These are phyloP conservation scores for Halcyon leucocephala DNA, from an alignment of 2,797 vertebrate species.

Conservation along the genomic window DNA sequence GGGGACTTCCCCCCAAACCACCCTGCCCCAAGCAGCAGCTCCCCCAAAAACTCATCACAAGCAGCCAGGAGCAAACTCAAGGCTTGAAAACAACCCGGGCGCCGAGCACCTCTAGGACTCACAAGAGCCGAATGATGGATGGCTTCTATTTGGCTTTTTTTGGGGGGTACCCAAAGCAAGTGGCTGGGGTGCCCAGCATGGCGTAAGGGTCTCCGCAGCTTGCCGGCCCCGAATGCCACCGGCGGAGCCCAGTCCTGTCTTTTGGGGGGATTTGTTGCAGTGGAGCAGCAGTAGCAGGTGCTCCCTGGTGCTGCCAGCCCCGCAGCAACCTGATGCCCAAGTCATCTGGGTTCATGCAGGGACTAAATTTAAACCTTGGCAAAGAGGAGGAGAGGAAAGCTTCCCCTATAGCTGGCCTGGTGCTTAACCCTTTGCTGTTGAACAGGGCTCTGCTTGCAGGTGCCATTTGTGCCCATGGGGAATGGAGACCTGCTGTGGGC, in stretches of 20 bases:
- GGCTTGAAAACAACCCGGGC: not conserved
- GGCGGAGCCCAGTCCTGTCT: not conserved
- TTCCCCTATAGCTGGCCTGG: not conserved
- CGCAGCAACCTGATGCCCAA: conserved; percentile 85
- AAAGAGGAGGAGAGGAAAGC: not conserved
- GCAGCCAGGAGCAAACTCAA: not conserved
- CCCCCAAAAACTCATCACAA: not conserved
- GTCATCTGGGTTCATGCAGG: conserved; percentile 82
- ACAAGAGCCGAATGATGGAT: not conserved
- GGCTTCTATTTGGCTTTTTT: not conserved
- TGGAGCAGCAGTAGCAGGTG: conserved; percentile 85
- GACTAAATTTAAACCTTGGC: conserved; percentile 87
- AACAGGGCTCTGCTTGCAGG: not conserved
- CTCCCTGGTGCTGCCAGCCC: conserved; percentile 77
- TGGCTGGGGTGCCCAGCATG: rapidly evolving
- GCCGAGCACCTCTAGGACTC: not conserved
- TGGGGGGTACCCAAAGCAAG: not conserved
- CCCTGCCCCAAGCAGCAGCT: not conserved
- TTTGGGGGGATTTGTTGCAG: not conserved
- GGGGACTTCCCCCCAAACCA: not conserved
- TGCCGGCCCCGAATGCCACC: rapidly evolving
- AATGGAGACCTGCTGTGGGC: rapidly evolving
- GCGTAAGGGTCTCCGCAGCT: not conserved
- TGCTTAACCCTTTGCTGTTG: conserved; percentile 36
- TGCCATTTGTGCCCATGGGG: not conserved